Evolutionary conservation across 2,888 invertebrate species (phyloP).

Genomic region (Parapristionchus giblindavisi): DNA sequence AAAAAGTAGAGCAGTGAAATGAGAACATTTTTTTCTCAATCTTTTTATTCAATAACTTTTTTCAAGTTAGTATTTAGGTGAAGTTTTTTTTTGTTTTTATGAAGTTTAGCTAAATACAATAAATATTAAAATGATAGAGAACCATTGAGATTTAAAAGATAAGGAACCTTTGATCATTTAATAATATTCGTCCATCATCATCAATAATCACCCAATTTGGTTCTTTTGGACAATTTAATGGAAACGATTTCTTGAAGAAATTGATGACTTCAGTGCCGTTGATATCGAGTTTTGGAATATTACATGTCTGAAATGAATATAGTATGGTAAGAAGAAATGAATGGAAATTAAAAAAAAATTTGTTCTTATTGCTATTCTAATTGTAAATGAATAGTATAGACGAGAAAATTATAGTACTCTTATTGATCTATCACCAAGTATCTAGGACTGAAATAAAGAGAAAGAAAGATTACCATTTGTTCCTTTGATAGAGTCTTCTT

Average conservation of each 20-base stretch:
- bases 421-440: no score
- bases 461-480: no score
- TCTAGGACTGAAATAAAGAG: no score
- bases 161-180: slow-evolving; percentile 1
- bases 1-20: background rate
- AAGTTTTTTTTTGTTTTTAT: no score
- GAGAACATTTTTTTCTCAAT: background rate
- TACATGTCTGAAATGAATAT: slow-evolving; percentile 28
- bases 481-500: no score
- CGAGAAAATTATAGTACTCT: no score
- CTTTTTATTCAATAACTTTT: background rate
- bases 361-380: background rate
- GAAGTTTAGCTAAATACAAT: no score
- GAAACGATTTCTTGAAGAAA: slow-evolving; percentile 1
- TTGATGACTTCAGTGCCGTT: slow-evolving; percentile 30
- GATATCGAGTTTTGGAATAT: slow-evolving; percentile 37
- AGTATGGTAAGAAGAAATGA: background rate
- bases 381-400: no score
- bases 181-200: background rate
- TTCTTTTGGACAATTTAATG: slow-evolving; percentile 4
- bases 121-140: no score
- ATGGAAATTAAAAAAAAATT: background rate
- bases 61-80: background rate
- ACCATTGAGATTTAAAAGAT: no score
- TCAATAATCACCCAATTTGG: slow-evolving; percentile 28